Evolutionary conservation across 2,888 invertebrate genomes (phyloP).

Genomic region (Heliconius aoede): DNA sequence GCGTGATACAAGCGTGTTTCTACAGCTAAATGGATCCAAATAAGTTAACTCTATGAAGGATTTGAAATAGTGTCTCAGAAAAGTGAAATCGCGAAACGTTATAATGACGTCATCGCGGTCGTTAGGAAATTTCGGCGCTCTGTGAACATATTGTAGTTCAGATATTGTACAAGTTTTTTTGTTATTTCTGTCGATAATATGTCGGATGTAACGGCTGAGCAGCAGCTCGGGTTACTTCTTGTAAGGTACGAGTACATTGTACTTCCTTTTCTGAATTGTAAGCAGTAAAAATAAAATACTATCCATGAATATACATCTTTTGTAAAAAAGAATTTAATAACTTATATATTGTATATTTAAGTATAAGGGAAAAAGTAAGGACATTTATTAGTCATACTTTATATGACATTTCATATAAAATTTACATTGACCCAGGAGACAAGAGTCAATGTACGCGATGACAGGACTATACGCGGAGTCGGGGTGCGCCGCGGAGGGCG

Average conservation of each 20-base stretch:
- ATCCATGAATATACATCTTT: background rate
- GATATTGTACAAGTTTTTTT: conserved; percentile 45
- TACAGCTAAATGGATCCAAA: background rate
- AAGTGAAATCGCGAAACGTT: conserved; percentile 49
- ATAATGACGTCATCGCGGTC: conserved; percentile 49
- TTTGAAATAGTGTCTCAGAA: conserved; percentile 44
- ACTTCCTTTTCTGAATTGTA: background rate
- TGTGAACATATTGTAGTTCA: conserved; percentile 41
- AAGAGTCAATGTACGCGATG: conserved; percentile 95
- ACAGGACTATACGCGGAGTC: conserved; percentile 92
- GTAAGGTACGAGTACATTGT: conserved; percentile 61
- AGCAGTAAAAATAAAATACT: background rate
- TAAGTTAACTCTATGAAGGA: conserved; percentile 9
- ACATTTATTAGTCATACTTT: conserved; percentile 6
- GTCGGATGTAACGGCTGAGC: conserved; percentile 61
- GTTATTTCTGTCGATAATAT: conserved; percentile 53
- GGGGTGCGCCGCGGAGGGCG: conserved; percentile 84
- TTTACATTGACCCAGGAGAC: conserved; percentile 82
- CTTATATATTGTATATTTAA: background rate
- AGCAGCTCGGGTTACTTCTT: conserved; percentile 59
- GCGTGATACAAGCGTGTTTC: conserved; percentile 8
- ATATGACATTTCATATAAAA: background rate
- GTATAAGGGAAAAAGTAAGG: background rate
- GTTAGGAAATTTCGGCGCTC: conserved; percentile 42
- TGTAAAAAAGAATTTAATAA: background rate